These are phyloP conservation scores for Petroica traversi DNA, from an alignment of 2,113 vertebrate species.

Conservation along the genomic window DNA sequence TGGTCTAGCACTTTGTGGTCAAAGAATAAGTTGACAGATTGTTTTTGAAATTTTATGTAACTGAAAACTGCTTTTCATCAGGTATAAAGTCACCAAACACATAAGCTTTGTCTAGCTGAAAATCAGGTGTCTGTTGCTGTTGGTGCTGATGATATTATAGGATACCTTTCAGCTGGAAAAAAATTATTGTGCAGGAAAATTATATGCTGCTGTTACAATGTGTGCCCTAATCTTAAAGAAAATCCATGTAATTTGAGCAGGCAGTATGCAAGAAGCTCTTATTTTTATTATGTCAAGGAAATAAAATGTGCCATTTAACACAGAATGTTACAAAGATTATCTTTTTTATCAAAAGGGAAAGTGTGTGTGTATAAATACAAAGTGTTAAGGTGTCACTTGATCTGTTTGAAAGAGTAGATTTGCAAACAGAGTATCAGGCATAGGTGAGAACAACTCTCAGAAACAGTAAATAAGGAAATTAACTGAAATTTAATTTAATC, in stretches of 20 bases:
- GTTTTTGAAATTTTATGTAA: slow-evolving; percentile 1
- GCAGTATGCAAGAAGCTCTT: slow-evolving; percentile 4
- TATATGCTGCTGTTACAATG: slow-evolving; percentile 60
- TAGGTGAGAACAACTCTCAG: neutral
- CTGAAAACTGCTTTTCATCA: slow-evolving; percentile 48
- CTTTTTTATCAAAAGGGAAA: slow-evolving; percentile 5
- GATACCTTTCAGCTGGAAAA: slow-evolving; percentile 70
- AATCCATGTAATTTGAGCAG: slow-evolving; percentile 63
- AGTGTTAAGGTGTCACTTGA: slow-evolving; percentile 6
- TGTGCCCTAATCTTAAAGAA: slow-evolving; percentile 66
- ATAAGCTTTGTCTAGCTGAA: slow-evolving; percentile 64
- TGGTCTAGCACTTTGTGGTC: neutral
- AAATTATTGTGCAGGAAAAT: slow-evolving; percentile 70
- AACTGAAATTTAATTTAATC: neutral
- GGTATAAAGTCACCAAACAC: neutral
- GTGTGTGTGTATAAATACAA: neutral
- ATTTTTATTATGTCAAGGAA: slow-evolving; percentile 28
- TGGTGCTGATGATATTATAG: slow-evolving; percentile 66
- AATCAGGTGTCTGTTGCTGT: slow-evolving; percentile 59
- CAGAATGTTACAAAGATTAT: neutral
- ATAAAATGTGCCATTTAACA: slow-evolving; percentile 48
- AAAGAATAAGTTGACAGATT: slow-evolving; percentile 25
- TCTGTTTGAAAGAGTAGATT: neutral
- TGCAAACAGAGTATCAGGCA: neutral
- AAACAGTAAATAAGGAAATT: neutral